Base-by-base conservation (phyloP, 2,113 vertebrate genomes). In the Pangasianodon hypophthalmus region DNA sequence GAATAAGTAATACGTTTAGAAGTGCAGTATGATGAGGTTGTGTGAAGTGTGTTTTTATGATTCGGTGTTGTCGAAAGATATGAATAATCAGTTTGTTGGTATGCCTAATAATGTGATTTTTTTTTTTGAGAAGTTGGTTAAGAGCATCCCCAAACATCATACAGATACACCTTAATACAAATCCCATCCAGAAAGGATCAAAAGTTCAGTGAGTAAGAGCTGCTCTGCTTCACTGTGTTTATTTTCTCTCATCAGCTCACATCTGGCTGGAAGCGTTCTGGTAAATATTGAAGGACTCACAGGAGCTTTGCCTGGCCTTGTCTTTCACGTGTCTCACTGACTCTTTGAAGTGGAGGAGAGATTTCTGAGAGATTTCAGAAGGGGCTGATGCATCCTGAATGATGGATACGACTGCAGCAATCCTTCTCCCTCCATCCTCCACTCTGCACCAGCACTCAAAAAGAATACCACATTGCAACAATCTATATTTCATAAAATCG, bases 391-490 rank as follows among this genome's bases (percentile, higher is more conserved):
- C 81, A 82, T 83, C 87, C 71, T 89, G 80, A 90, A 91, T 90
- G 89, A 93, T 87, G 75, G 89, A 91, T 89, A 87, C 32, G 32
- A 80, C 85, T 87, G 85, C 83, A 73, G 50, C 29, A 81, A 73
- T 19, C 75, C 56, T 60, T 77, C 58, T 87, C 48, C 52, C 44
- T 67, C 60, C 64, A 54, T 84, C 85, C 88, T 83, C 44, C 37
- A 85, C 84, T 85, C 85, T 80, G 50, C 87, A 67, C 46, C 85
- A 88, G 29, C 32, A 16, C 90, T 89, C 91, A 91, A 91, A 91
- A 92, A 88, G 88, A 93, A 91, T 92, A 91, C 79, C 79, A 92
- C 88, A 93, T 90, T 37, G 56, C 84, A 90, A 82, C 87, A 41
- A 91, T 91, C 13, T 60, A 91, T 93, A 90, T 90, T 93, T 93